These are phyloP conservation scores for Cephus spinipes DNA, from an alignment of 2,888 invertebrate species.

Conservation along the genomic window DNA sequence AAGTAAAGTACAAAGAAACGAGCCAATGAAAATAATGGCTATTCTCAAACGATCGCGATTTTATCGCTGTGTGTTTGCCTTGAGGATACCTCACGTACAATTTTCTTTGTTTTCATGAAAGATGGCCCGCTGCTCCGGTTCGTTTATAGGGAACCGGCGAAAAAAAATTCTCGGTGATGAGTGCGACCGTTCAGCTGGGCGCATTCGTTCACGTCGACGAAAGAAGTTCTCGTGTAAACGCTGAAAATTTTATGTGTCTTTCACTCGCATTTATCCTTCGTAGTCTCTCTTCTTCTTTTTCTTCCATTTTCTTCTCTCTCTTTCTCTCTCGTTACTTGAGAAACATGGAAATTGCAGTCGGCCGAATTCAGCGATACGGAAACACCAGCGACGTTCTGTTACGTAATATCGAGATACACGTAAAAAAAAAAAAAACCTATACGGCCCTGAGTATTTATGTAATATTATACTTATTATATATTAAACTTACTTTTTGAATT, in stretches of 20 bases:
- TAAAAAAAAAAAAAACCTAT: neutral
- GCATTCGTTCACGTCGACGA: neutral
- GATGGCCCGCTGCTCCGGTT: neutral
- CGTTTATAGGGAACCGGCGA: neutral
- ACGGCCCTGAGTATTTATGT: neutral
- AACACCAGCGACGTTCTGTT: neutral
- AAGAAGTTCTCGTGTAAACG: constrained; percentile 11
- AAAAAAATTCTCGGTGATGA: neutral
- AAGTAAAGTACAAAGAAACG: neutral
- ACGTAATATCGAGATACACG: neutral
- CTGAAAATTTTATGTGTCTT: neutral
- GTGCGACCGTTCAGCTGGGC: neutral
- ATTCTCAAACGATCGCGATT: neutral
- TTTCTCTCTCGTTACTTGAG: neutral
- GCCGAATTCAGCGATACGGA: neutral
- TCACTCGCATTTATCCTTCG: neutral
- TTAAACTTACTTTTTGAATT: neutral
- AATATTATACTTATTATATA: neutral
- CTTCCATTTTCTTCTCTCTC: neutral
- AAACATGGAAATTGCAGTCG: neutral
- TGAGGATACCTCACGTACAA: neutral
- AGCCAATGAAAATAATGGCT: constrained; percentile 1
- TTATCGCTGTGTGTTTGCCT: neutral
- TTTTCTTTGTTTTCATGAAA: neutral
- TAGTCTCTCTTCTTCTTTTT: neutral